Evolutionary conservation across 2,888 invertebrate species (phyloP).

Genomic region (Sinotaia quadrata): DNA sequence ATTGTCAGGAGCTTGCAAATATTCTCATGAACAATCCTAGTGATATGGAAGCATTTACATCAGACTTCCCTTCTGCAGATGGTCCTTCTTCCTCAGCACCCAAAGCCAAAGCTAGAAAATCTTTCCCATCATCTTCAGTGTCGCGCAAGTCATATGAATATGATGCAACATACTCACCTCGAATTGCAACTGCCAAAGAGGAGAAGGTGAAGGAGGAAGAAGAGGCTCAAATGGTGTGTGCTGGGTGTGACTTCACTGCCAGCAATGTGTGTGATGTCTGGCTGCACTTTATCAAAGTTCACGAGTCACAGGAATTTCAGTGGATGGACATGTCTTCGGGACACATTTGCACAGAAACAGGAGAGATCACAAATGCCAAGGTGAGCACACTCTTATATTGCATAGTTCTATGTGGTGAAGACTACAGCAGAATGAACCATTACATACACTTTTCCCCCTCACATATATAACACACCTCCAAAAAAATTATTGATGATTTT

Average conservation of each 20-base stretch:
- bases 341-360: conserved; percentile 25
- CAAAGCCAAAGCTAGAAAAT: conserved; percentile 22
- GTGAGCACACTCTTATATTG: conserved; percentile 15
- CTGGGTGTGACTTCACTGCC: conserved; percentile 21
- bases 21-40: not conserved
- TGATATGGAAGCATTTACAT: not conserved
- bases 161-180: conserved; percentile 16
- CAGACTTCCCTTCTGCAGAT: not conserved
- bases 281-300: conserved; percentile 26
- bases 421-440: not conserved
- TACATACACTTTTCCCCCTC: conserved; percentile 25
- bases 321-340: conserved; percentile 21
- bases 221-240: conserved; percentile 21
- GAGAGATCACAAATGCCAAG: conserved; percentile 26
- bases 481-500: too few species aligned
- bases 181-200: not conserved
- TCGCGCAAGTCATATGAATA: conserved; percentile 11
- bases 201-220: conserved; percentile 19
- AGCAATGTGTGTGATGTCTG: conserved; percentile 26
- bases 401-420: conserved; percentile 13
- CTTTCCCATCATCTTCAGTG: conserved; percentile 3
- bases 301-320: conserved; percentile 21
- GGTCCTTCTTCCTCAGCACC: not conserved
- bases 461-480: too few species aligned
- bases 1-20: conserved; percentile 32